Conservation (phyloP, 2,888 invertebrate genomes). For the Epsilonema sp. region DNA sequence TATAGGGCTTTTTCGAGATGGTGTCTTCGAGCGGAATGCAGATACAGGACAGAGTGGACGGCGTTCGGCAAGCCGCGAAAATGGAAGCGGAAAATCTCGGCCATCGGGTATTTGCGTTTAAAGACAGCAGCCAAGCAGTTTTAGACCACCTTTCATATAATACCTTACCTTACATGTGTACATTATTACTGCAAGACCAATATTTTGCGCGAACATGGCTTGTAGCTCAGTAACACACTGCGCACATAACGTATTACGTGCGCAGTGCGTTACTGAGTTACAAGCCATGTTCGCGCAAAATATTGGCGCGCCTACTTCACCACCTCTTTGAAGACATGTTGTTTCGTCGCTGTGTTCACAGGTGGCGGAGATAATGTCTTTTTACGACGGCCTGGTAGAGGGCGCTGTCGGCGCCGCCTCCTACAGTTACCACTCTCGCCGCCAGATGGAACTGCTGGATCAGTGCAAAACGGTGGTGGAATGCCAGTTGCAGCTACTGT, state of each 20-base stretch:
- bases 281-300: no score
- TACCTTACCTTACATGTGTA: no score
- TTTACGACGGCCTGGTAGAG: conserved; percentile 60
- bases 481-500: conserved; percentile 62
- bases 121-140: no score
- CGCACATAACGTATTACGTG: no score
- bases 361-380: conserved; percentile 30
- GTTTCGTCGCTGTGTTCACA: conserved; percentile 42
- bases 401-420: conserved; percentile 62
- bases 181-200: no score
- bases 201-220: no score
- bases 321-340: no score
- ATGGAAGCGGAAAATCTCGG: conserved; percentile 80
- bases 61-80: conserved; percentile 61
- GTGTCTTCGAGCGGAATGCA: conserved; percentile 58
- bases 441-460: conserved; percentile 65
- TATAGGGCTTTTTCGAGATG: conserved; percentile 51
- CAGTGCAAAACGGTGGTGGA: conserved; percentile 77
- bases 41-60: conserved; percentile 61
- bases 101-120: conserved; percentile 54
- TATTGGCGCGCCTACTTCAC: no score
- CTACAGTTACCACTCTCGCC: conserved; percentile 62
- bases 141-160: no score
- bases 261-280: no score
- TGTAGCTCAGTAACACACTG: no score